Evolutionary conservation across 2,888 invertebrate species (phyloP).

Genomic region (Cybosia mesomella): DNA sequence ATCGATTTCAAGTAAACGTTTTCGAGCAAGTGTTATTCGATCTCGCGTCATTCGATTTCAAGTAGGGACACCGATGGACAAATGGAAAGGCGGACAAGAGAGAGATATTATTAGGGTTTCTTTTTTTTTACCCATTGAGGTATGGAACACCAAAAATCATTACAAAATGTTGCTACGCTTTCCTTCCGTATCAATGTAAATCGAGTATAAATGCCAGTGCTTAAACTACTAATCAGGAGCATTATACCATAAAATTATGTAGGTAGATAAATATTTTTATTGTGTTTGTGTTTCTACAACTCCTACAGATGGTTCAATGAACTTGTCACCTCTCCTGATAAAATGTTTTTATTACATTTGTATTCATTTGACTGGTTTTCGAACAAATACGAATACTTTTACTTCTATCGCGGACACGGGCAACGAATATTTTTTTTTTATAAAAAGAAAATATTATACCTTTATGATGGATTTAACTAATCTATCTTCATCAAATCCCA

Average conservation of each 20-base stretch:
- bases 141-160: too few species aligned
- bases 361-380: not conserved
- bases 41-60: too few species aligned
- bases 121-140: too few species aligned
- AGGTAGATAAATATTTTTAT: not conserved
- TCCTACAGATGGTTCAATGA: conserved; percentile 2
- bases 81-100: too few species aligned
- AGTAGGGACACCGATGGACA: too few species aligned
- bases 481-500: too few species aligned
- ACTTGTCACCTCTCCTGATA: not conserved
- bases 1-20: too few species aligned
- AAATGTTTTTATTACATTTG: not conserved
- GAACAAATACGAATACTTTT: not conserved
- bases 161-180: not conserved
- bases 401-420: not conserved
- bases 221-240: not conserved
- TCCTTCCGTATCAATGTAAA: not conserved
- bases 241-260: conserved; percentile 4
- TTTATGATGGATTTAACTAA: too few species aligned
- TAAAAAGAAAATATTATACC: too few species aligned
- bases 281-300: not conserved
- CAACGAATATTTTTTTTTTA: too few species aligned
- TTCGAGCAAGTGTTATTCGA: too few species aligned
- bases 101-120: too few species aligned
- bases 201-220: not conserved